These are phyloP conservation scores for Melospiza georgiana DNA, from an alignment of 2,113 vertebrate species.

Conservation along the genomic window DNA sequence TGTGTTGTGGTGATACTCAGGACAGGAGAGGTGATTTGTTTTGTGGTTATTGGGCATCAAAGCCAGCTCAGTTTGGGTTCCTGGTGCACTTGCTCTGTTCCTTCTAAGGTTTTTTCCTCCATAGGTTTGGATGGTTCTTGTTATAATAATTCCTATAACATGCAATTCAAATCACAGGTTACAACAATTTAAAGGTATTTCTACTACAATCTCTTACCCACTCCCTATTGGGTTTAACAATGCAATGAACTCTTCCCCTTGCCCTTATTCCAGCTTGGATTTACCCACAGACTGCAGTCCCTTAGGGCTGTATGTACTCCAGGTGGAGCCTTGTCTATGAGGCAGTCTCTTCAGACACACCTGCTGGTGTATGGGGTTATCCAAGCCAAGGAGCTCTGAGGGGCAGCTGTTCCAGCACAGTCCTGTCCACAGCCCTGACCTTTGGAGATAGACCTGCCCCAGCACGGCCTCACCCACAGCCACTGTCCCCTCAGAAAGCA, in stretches of 20 bases:
- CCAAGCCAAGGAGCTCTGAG: neutral
- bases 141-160: neutral
- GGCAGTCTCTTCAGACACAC: neutral
- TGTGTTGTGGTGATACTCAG: neutral
- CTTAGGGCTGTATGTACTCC: neutral
- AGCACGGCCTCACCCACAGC: neutral
- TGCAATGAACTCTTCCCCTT: neutral
- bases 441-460: rapidly evolving
- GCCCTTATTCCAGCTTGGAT: neutral
- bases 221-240: rapidly evolving
- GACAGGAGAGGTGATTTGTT: neutral
- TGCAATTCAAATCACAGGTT: neutral
- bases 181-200: neutral
- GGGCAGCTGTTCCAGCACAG: neutral
- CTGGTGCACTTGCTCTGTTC: neutral
- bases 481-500: neutral
- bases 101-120: neutral
- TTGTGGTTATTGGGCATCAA: neutral
- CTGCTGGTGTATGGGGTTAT: neutral
- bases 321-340: neutral
- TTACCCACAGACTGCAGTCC: neutral
- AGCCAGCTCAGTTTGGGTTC: neutral
- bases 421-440: neutral
- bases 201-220: neutral
- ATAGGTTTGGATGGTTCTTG: neutral